Conservation (phyloP, 1,140 invertebrate genomes). For the Asobara japonica region DNA sequence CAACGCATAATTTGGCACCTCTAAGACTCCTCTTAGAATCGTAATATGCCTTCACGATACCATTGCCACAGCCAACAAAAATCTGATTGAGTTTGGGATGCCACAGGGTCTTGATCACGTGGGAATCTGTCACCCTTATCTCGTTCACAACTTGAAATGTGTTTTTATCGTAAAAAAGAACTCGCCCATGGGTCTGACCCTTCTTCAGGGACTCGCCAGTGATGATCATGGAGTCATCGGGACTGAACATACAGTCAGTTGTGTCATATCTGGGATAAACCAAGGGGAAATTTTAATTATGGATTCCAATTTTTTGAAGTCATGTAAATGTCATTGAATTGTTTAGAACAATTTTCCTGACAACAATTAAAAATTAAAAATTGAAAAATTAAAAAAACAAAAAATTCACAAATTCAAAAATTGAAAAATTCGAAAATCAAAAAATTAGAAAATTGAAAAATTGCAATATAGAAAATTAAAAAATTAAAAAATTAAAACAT, state of each 20-base stretch:
- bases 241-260: conserved; percentile 94
- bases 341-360: no score
- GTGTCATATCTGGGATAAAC: conserved; percentile 79
- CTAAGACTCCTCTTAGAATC: conserved; percentile 86
- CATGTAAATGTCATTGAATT: no score
- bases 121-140: conserved; percentile 80
- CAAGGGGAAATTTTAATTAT: no score
- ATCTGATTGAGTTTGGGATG: conserved; percentile 98
- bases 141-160: conserved; percentile 81
- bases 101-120: conserved; percentile 92
- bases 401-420: no score
- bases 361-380: no score
- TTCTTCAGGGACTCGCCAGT: conserved; percentile 87
- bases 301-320: no score
- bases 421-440: no score
- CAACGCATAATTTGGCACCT: conserved; percentile 91
- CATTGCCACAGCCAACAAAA: conserved; percentile 92
- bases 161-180: conserved; percentile 85
- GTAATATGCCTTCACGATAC: conserved; percentile 90
- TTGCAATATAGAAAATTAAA: no score
- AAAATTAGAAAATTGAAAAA: no score
- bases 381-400: no score
- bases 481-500: no score
- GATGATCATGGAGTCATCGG: conserved; percentile 88
- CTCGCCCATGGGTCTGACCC: conserved; percentile 75